Base-by-base conservation (phyloP, 2,888 invertebrate genomes). In the Hylaea fasciaria region DNA sequence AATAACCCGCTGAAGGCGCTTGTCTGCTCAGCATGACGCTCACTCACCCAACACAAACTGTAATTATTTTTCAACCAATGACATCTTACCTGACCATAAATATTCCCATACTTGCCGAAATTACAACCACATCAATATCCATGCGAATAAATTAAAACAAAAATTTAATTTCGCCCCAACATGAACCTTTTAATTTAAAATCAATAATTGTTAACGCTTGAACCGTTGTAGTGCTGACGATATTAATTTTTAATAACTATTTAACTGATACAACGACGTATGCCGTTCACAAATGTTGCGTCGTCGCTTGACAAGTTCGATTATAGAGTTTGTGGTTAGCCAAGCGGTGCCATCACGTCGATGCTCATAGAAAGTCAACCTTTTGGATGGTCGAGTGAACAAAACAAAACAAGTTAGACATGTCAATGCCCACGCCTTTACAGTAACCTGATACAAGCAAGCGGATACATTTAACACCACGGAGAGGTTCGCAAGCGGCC, bases 361-460 rank as follows among this genome's bases (percentile, higher is more conserved):
- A 87, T 87, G 87, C 84, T 85, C 86, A 83, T 87, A 87, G 86
- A 88, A 85, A 89, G 86, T 86, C 87, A 89, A 89, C 87, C 88
- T 89, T 89, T 85, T 82, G 80, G 81, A 87, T 78, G 87, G 80
- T 85, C 80, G 84, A 85, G 74, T 86, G 88, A 89, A 86, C 87
- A 87, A 83, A 90, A 89, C 86, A 89, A 91, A 91, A 91, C 90
- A 89, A 89, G 86, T 85, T 80, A 82, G 84, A 89, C 89, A 89
- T 87, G 91, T 89, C 91, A 88, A 90, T 92, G 92, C 92, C 91
- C 91, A 92, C 92, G 92, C 92, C 89, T 91, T 87, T 82, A 88
- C 83, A 81, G 92, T 90, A 92, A 92, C 90, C 81, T 78, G 92
- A 92, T 91, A 91, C 85, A 82, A 83, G 80, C 83, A 81, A 83